Conservation (phyloP, 2,113 vertebrate genomes). For the Probosciger aterrimus region DNA sequence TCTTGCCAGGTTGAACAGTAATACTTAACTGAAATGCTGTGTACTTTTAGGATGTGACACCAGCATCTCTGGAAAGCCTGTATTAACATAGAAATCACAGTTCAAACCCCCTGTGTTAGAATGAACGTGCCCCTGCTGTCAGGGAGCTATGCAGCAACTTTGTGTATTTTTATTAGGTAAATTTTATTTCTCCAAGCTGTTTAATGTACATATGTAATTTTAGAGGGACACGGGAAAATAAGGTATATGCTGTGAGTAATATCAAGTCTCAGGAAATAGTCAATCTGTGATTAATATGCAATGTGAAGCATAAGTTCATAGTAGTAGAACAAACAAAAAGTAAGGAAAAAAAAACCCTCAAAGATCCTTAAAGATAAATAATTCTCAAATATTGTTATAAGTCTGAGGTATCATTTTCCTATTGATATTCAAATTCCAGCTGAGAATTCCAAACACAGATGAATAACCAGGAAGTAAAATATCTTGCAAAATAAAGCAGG, state of each 20-base stretch:
- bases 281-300: background rate
- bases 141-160: background rate
- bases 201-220: background rate
- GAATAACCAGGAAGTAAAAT: background rate
- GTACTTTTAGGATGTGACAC: background rate
- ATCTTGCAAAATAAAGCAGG: background rate
- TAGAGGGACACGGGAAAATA: background rate
- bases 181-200: background rate
- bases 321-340: background rate
- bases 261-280: background rate
- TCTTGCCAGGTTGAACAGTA: background rate
- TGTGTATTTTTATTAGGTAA: background rate
- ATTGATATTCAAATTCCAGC: background rate
- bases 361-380: background rate
- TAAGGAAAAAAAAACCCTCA: background rate
- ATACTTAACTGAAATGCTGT: background rate
- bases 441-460: background rate
- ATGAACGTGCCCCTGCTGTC: background rate
- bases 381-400: background rate
- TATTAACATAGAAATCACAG: background rate
- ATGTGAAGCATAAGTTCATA: background rate
- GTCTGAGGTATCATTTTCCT: background rate
- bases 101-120: background rate
- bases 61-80: background rate
- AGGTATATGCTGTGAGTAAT: background rate